Conservation (phyloP, 2,888 invertebrate genomes). For the Priocnemis perturbator region DNA sequence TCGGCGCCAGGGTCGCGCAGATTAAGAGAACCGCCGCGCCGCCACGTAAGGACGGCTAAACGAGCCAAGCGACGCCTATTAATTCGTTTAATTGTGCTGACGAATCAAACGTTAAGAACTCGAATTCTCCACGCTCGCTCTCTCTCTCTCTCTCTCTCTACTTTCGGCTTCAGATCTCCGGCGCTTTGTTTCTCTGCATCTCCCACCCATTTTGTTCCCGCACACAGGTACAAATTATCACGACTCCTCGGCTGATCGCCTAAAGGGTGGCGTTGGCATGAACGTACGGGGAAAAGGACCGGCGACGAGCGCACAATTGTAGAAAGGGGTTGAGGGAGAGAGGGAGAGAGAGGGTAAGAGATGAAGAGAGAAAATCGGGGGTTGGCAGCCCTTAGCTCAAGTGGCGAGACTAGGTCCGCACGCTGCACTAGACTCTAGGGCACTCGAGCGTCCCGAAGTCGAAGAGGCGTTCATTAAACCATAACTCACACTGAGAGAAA, state of each 20-base stretch:
- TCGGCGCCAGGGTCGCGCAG: neutral
- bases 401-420: slow-evolving; percentile 61
- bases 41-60: slow-evolving; percentile 28
- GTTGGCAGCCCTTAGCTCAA: slow-evolving; percentile 66
- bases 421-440: slow-evolving; percentile 65
- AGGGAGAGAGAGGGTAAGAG: slow-evolving; percentile 19
- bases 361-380: slow-evolving; percentile 39
- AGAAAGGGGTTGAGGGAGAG: slow-evolving; percentile 21
- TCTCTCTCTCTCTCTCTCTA: slow-evolving; percentile 13
- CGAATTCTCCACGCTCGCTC: slow-evolving; percentile 21
- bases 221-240: slow-evolving; percentile 65
- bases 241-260: slow-evolving; percentile 51
- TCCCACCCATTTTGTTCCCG: slow-evolving; percentile 18
- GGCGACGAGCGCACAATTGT: slow-evolving; percentile 14
- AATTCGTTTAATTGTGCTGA: slow-evolving; percentile 73
- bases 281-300: slow-evolving; percentile 24
- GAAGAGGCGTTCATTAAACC: slow-evolving; percentile 70
- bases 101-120: slow-evolving; percentile 67
- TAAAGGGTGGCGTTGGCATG: slow-evolving; percentile 42
- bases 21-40: neutral
- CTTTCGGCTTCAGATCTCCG: too few species aligned
- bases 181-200: neutral
- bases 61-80: slow-evolving; percentile 60
- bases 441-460: slow-evolving; percentile 58
- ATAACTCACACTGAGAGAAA: slow-evolving; percentile 66